Base-by-base conservation (phyloP, 2,113 vertebrate species). In the Myxocyprinus asiaticus region DNA sequence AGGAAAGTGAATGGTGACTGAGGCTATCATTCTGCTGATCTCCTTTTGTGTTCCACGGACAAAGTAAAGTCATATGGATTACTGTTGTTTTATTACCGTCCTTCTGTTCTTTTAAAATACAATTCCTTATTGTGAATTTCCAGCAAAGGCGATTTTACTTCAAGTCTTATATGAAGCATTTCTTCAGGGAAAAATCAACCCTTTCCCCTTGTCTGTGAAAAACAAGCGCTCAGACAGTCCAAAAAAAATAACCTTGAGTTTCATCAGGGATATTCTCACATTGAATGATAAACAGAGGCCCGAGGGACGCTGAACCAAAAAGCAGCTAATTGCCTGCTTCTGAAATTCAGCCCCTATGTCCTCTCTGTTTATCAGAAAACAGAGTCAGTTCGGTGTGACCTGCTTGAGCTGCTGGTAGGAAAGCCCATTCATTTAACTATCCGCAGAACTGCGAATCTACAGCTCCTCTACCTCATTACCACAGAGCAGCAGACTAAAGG, bases 261-360 rank as follows among this genome's bases (percentile, higher is more conserved):
- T 90, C 89, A 91, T 92, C 91, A 90, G 90, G 88, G 88, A 92
- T 91, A 91, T 91, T 93, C 90, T 92, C 91, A 91, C 91, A 91
- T 90, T 89, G 90, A 92, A 92, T 91, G 91, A 93, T 93, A 92
- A 92, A 92, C 88, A 92, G 85, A 91, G 84, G 87, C 91, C 90
- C 89, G 87, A 78, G 89, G 89, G 90, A 92, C 68, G 77, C 84
- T 62, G 82, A 83, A 88, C 87, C 86, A 91, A 92, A 88, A 90
- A 90, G 90, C 89, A 90, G 92, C 92, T 92, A 91, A 92, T 93
- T 90, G 87, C 86, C 88, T 88, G 90, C 89, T 87, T 86, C 89
- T 90, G 88, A 91, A 91, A 91, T 88, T 88, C 86, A 90, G 87
- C 88, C 81, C 84, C 84, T 86, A 83, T 82, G 87, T 87, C 86